Conservation (phyloP, 2,888 invertebrate genomes). For the Helicoverpa assulta region DNA sequence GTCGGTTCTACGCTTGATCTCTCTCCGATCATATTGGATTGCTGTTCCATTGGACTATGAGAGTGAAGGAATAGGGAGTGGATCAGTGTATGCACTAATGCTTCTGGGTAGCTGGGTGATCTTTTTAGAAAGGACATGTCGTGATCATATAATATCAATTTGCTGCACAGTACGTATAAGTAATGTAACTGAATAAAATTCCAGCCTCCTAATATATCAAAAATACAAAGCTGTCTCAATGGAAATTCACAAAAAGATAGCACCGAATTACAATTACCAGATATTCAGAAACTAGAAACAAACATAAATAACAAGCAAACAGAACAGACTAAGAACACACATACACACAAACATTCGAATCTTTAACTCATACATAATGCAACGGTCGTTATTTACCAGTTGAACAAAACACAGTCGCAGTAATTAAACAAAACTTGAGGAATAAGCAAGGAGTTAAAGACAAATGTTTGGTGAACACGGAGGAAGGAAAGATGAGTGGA, state of each 20-base stretch:
- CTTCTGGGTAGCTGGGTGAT: too few species aligned
- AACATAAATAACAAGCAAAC: constrained; percentile 7
- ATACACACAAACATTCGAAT: constrained; percentile 16
- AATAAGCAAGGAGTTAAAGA: constrained; percentile 30
- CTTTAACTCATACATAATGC: constrained; percentile 46
- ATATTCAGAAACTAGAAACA: not conserved
- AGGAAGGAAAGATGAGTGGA: too few species aligned
- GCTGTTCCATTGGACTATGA: too few species aligned
- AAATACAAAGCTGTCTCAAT: not conserved
- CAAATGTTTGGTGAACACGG: constrained; percentile 39
- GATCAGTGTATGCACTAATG: too few species aligned
- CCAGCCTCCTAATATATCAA: not conserved
- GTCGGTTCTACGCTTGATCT: too few species aligned
- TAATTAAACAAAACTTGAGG: constrained; percentile 53
- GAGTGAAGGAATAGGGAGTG: too few species aligned
- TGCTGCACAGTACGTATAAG: too few species aligned
- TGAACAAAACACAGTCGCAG: constrained; percentile 53
- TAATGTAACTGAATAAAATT: too few species aligned
- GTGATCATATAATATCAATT: too few species aligned
- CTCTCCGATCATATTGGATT: too few species aligned
- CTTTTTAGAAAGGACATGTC: too few species aligned
- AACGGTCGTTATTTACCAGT: constrained; percentile 27
- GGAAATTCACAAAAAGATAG: not conserved
- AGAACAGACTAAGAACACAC: constrained; percentile 24
- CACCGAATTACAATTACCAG: not conserved